A percentile compares a stretch with the other conserved stretches of the same genome.
Conservation (phyloP, 2,888 invertebrate species). For the Drosophila phalerata region DNA sequence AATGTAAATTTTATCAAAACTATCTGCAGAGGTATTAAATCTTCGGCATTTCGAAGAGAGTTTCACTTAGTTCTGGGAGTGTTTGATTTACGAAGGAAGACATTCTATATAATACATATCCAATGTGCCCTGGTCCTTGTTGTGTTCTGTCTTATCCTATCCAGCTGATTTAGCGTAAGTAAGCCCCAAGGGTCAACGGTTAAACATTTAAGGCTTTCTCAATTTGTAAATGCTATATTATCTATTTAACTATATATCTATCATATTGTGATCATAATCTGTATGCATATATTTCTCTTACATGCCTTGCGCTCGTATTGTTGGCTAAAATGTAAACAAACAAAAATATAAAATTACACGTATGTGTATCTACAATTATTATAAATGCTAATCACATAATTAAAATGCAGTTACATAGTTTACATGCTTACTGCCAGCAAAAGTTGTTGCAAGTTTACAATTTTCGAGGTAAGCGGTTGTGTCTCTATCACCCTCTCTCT, state of each 20-base stretch:
- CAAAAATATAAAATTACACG: slow-evolving; percentile 30
- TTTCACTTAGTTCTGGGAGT: background rate
- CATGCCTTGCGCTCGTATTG: slow-evolving; percentile 78
- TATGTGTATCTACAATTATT: background rate
- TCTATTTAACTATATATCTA: slow-evolving; percentile 27
- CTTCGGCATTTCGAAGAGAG: slow-evolving; percentile 11
- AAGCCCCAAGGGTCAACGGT: slow-evolving; percentile 44
- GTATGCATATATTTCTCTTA: slow-evolving; percentile 70
- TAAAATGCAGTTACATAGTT: slow-evolving; percentile 79
- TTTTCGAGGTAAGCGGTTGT: slow-evolving; percentile 82
- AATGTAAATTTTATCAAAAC: background rate
- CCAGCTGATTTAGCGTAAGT: slow-evolving; percentile 59
- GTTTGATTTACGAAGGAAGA: slow-evolving; percentile 17
- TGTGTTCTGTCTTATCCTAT: slow-evolving; percentile 49
- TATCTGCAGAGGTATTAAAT: slow-evolving; percentile 7
- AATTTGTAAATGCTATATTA: slow-evolving; percentile 20
- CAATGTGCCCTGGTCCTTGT: slow-evolving; percentile 43
- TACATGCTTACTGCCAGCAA: slow-evolving; percentile 83
- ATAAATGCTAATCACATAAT: slow-evolving; percentile 37
- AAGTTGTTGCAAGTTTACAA: slow-evolving; percentile 83
- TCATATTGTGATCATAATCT: slow-evolving; percentile 46
- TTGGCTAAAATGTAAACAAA: slow-evolving; percentile 60
- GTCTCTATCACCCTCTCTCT: slow-evolving; percentile 29
- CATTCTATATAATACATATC: slow-evolving; percentile 32
- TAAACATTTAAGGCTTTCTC: slow-evolving; percentile 32